Evolutionary conservation across 2,888 invertebrate genomes (phyloP).

Genomic region (Parnassius apollo): DNA sequence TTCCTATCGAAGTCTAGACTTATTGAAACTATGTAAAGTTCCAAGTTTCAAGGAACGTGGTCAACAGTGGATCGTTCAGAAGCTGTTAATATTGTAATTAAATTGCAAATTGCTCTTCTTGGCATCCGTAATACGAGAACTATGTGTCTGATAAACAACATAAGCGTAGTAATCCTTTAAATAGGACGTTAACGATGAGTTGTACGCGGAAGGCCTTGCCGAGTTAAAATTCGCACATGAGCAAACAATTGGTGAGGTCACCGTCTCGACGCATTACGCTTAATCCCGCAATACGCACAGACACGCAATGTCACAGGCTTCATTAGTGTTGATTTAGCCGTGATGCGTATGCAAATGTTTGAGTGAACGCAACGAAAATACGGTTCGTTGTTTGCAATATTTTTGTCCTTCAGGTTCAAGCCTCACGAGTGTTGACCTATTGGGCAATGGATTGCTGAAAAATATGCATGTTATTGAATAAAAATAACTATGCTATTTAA

Average conservation of each 20-base stretch:
- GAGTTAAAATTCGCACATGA: slow-evolving; percentile 56
- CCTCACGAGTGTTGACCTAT: too few species aligned
- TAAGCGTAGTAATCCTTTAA: slow-evolving; percentile 19
- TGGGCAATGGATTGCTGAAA: too few species aligned
- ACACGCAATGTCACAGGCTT: slow-evolving; percentile 4
- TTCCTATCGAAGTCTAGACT: too few species aligned
- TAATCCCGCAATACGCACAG: slow-evolving; percentile 13
- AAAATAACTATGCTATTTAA: too few species aligned
- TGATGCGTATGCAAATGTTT: slow-evolving; percentile 17
- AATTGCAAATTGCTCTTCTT: neutral
- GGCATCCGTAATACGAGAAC: slow-evolving; percentile 7
- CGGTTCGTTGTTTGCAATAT: slow-evolving; percentile 4
- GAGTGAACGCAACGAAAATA: neutral
- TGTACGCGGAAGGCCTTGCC: slow-evolving; percentile 49
- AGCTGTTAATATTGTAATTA: too few species aligned
- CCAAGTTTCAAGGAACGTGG: too few species aligned
- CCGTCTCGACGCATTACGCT: slow-evolving; percentile 26
- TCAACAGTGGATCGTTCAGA: too few species aligned
- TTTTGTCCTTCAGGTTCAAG: neutral
- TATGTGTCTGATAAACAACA: slow-evolving; percentile 2
- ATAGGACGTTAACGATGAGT: slow-evolving; percentile 27
- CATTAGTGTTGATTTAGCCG: slow-evolving; percentile 14
- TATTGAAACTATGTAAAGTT: too few species aligned
- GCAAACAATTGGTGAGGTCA: slow-evolving; percentile 54
- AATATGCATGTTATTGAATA: too few species aligned